phyloP scores from a whole-genome alignment of 2,113 vertebrate genomes.

The Lipophrys pholis region DNA sequence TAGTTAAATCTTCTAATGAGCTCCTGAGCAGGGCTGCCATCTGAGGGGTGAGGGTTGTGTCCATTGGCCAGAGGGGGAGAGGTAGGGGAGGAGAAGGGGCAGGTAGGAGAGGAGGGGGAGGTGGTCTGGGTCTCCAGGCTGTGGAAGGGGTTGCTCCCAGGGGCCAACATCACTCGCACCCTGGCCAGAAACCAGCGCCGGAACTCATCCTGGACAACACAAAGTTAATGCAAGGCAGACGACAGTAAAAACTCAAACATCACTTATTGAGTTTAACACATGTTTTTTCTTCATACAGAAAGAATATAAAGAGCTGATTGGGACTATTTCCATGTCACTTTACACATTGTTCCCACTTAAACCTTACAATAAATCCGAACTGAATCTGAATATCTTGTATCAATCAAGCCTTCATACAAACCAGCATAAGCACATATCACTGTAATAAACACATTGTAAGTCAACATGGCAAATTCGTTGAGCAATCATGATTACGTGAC shows the following conservation, averaged over 20 bases:
- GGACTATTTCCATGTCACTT: no score
- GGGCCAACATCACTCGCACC: constrained; percentile 88
- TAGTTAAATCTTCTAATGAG: constrained; percentile 81
- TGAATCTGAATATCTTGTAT: no score
- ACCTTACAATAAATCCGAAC: no score
- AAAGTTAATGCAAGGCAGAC: not conserved
- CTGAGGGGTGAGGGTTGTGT: constrained; percentile 78
- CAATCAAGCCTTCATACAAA: no score
- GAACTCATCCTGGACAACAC: constrained; percentile 91
- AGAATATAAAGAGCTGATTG: no score
- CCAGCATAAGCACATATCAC: not conserved
- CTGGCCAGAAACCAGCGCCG: constrained; percentile 95
- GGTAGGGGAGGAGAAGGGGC: constrained; percentile 74
- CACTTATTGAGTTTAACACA: not conserved
- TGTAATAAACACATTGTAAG: not conserved
- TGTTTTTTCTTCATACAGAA: no score
- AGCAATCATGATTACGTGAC: constrained; percentile 11
- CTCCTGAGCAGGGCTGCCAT: constrained; percentile 81
- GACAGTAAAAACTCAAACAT: not conserved
- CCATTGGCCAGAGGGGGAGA: constrained; percentile 81
- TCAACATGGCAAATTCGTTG: constrained; percentile 1
- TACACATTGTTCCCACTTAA: no score
- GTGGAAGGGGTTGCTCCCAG: constrained; percentile 86
- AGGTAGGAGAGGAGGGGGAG: constrained; percentile 81
- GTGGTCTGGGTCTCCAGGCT: constrained; percentile 82